Evolutionary conservation across 1,140 invertebrate genomes (phyloP), one percentile per base, ranked within the genome.

Genomic region (Meloidogyne exigua): DNA sequence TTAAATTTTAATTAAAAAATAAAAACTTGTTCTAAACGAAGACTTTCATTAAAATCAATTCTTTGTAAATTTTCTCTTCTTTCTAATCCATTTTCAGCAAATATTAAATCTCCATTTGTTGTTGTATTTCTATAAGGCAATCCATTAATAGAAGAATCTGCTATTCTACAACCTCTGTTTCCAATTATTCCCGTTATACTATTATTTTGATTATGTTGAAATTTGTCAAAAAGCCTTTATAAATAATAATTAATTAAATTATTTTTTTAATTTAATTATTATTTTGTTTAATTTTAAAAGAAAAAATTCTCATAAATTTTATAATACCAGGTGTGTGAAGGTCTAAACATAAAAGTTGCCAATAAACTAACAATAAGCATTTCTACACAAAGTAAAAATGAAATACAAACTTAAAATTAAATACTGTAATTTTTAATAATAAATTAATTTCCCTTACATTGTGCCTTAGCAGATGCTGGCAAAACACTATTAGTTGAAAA

Each of bases 351-450:
- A 68, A 68, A 57, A 10, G 85, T 85, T 32, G 79, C 76, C 13
- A 87, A 44, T 15, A 83, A 49, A 15, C 77, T 80, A 7, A 86
- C 73, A 23, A 85, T 18, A 25, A 85, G 76, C 84, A 85, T 85
- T 66, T 85, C 84, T 65, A 79, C 66, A 5, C 81, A 81, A 12
- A 87, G 76, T 72, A 85, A 75, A 42, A 87, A 87, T 1, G 78
- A 87, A 3, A 82, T 80, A 75, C 76, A 87, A 57, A 82, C 84
- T 85, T 78, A 68, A 86, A 15, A 66, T 69, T 2, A 28, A n/a
- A n/a, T 11, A 32, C 7, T 32, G 7, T 32, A 3, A 32, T 32
- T 32, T 3, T 32, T 32, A 32, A 32, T 21, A 62, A 21, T 78
- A 13, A 28, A n/a, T 15, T 28, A 28, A 57, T 7, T 76, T 79